A percentile compares a stretch with the other conserved stretches of the same genome.
These are phyloP conservation scores for Caenorhabditis sp. DNA, from an alignment of 2,888 invertebrate genomes.

Conservation along the genomic window DNA sequence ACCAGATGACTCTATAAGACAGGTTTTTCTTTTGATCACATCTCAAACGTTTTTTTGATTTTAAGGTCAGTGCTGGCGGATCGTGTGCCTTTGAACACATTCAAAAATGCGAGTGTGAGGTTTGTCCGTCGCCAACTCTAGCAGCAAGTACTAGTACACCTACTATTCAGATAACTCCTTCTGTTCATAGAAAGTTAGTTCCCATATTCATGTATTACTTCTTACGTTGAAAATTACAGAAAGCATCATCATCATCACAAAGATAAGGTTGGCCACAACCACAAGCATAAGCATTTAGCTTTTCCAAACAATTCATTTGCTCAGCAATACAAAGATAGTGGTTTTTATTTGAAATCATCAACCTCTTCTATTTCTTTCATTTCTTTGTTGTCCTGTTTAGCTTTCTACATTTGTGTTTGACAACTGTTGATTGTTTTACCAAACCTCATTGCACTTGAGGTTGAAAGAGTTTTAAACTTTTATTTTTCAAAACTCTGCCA, in stretches of 20 bases:
- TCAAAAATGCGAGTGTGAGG: constrained; percentile 69
- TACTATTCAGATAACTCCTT: constrained; percentile 36
- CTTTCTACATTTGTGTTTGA: no score
- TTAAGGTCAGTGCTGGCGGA: constrained; percentile 59
- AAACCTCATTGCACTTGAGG: no score
- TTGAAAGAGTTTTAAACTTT: no score
- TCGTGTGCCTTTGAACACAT: constrained; percentile 65
- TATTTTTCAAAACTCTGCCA: no score
- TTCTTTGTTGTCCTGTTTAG: no score
- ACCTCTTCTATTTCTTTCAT: neutral
- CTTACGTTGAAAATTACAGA: no score
- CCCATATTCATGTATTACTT: neutral
- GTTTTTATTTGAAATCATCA: constrained; percentile 38
- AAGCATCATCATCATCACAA: constrained; percentile 56
- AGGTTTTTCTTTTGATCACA: no score
- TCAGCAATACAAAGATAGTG: constrained; percentile 51
- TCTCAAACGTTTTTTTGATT: no score
- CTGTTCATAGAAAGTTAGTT: constrained; percentile 55
- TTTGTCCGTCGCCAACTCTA: constrained; percentile 56
- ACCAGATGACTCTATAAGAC: constrained; percentile 50
- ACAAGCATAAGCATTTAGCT: constrained; percentile 46
- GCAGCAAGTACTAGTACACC: constrained; percentile 41
- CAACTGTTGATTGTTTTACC: neutral
- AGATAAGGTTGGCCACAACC: constrained; percentile 17
- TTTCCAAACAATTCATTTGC: constrained; percentile 60